phyloP scores from a whole-genome alignment of 2,113 vertebrate genomes.

The Progne subis region DNA sequence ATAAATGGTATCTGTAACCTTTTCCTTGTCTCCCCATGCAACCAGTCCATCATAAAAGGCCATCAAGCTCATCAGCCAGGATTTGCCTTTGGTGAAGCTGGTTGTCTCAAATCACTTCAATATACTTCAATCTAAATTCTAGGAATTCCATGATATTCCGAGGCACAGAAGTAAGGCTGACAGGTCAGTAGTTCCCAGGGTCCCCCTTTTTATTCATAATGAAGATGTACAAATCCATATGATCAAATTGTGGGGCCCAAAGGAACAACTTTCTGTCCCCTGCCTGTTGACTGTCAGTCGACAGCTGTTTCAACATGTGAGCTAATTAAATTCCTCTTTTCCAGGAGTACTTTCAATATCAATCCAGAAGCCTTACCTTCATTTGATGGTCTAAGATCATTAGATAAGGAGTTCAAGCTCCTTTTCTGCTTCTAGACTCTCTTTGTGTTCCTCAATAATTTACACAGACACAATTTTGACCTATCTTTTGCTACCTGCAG shows the following conservation, averaged over 20 bases:
- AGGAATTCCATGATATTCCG: background rate
- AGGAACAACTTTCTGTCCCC: fast-evolving
- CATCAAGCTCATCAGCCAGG: background rate
- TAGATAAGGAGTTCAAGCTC: background rate
- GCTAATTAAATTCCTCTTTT: background rate
- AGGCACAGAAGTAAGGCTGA: background rate
- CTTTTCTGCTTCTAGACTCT: background rate
- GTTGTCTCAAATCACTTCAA: background rate
- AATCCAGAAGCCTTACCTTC: background rate
- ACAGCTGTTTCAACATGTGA: background rate
- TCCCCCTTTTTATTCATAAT: background rate
- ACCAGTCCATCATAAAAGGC: background rate
- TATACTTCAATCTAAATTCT: background rate
- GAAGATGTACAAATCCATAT: background rate
- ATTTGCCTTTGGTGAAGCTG: too few relatives aligned
- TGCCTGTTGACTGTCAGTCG: background rate
- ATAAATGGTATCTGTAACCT: fast-evolving
- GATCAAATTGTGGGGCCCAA: background rate
- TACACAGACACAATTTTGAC: background rate
- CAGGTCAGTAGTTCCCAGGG: background rate
- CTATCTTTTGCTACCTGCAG: background rate
- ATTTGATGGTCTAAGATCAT: background rate
- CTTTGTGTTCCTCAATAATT: background rate
- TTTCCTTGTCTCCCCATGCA: background rate
- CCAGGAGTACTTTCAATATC: background rate